Conservation (phyloP, 2,113 vertebrate species). For the Tychaedon coryphoeus region DNA sequence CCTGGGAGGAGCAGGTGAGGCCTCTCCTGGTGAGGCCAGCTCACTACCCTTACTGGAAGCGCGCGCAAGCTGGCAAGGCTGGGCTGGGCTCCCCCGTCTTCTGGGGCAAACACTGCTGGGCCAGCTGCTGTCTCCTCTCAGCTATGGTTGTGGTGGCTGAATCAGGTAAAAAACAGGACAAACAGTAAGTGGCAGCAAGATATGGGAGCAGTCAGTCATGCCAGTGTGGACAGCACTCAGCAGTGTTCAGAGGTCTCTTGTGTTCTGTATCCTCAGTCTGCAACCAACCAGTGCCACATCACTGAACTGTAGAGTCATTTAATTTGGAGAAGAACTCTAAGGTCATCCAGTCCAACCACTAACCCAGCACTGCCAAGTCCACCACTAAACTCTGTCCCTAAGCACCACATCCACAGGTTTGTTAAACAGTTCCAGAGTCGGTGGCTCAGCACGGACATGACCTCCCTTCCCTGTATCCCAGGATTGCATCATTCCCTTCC, state of each 20-base stretch:
- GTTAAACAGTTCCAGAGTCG: not conserved
- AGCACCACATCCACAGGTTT: not conserved
- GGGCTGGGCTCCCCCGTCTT: not conserved
- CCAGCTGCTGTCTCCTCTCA: not conserved
- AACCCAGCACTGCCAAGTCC: not conserved
- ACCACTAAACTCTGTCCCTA: not conserved
- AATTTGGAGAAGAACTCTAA: not conserved
- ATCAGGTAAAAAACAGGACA: not conserved
- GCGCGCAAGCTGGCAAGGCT: accelerated
- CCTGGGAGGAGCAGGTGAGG: not conserved
- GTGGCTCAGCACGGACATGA: accelerated
- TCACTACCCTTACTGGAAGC: not conserved
- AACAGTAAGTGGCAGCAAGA: not conserved
- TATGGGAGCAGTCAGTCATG: not conserved
- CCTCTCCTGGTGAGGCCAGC: not conserved
- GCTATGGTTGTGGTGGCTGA: not conserved
- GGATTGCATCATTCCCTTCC: not conserved
- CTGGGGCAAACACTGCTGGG: not conserved
- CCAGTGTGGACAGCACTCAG: not conserved
- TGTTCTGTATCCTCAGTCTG: not conserved
- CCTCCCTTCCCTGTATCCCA: not conserved
- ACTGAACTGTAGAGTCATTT: not conserved
- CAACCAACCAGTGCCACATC: not conserved
- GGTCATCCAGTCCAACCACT: not conserved
- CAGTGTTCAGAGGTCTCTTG: not conserved